Percentiles rank a stretch among this genome's conserved stretches.
These are phyloP conservation scores for Gryon sp. DNA, from an alignment of 1,140 invertebrate genomes.

Conservation along the genomic window DNA sequence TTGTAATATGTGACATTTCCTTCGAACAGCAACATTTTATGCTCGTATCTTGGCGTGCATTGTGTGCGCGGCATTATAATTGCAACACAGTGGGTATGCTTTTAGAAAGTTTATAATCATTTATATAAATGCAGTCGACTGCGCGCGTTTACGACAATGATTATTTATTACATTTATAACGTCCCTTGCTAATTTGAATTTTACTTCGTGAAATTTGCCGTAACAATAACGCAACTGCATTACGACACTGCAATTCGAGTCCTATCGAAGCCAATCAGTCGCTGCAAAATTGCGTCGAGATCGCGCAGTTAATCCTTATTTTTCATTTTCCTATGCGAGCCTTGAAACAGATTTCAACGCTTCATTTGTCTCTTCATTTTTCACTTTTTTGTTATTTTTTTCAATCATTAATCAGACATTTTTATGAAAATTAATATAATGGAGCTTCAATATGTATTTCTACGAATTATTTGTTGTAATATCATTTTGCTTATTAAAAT, in stretches of 20 bases:
- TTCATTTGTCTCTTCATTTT: slow-evolving; percentile 25
- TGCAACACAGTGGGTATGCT: slow-evolving; percentile 32
- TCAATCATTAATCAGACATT: slow-evolving; percentile 26
- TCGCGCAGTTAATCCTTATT: slow-evolving; percentile 10
- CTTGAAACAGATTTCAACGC: slow-evolving; percentile 35
- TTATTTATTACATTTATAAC: slow-evolving; percentile 61
- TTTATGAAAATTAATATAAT: no score
- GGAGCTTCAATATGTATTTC: no score
- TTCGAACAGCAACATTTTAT: slow-evolving; percentile 2
- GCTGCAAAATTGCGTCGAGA: not conserved
- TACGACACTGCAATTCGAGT: slow-evolving; percentile 17
- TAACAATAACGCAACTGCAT: slow-evolving; percentile 41
- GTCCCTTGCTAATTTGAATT: slow-evolving; percentile 49
- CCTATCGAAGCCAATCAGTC: slow-evolving; percentile 16
- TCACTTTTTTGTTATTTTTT: not conserved
- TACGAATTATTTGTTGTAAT: no score
- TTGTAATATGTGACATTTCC: not conserved
- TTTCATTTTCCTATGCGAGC: slow-evolving; percentile 26
- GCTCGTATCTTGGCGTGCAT: slow-evolving; percentile 18
- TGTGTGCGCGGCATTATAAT: slow-evolving; percentile 38
- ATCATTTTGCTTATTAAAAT: no score
- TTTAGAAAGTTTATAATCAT: slow-evolving; percentile 55
- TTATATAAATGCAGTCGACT: slow-evolving; percentile 41
- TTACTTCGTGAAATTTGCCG: slow-evolving; percentile 33
- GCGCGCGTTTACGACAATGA: slow-evolving; percentile 40